phyloP scores from a whole-genome alignment of 2,113 vertebrate species.

The Grammomys dolichurus region DNA sequence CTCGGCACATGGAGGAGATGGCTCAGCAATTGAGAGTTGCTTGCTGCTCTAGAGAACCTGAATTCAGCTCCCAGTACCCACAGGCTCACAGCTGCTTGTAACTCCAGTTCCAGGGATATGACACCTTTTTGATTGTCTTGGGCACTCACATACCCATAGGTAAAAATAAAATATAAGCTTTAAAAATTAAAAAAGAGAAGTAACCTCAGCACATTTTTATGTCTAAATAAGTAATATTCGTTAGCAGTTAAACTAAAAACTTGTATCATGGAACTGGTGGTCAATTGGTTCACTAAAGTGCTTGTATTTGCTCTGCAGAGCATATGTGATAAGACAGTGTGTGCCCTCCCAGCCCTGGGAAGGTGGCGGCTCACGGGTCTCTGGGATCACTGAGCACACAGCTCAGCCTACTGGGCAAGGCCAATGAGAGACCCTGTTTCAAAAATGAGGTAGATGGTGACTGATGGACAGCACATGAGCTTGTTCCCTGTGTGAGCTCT shows the following conservation, averaged over 20 bases:
- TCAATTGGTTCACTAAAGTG: not conserved
- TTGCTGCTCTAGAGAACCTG: not conserved
- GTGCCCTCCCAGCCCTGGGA: no score
- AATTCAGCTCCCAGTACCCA: not conserved
- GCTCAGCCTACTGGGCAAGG: not conserved
- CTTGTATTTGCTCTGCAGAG: not conserved
- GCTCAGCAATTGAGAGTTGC: no score
- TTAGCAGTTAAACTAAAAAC: constrained; percentile 29
- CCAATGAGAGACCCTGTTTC: not conserved
- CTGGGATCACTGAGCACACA: not conserved
- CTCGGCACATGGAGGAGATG: not conserved
- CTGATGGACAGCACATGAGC: not conserved
- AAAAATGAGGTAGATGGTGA: not conserved
- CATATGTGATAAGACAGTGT: not conserved
- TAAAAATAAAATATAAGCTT: not conserved
- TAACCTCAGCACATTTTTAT: not conserved
- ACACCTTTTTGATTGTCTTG: not conserved
- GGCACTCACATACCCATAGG: not conserved
- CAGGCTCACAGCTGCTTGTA: not conserved
- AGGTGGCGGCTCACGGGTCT: not conserved
- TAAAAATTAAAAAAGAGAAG: not conserved
- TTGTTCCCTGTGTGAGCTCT: not conserved
- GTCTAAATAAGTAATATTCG: not conserved
- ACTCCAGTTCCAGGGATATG: not conserved
- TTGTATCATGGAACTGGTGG: not conserved